phyloP scores from a whole-genome alignment of 2,888 invertebrate genomes.

The Dasysyrphus tricinctus region DNA sequence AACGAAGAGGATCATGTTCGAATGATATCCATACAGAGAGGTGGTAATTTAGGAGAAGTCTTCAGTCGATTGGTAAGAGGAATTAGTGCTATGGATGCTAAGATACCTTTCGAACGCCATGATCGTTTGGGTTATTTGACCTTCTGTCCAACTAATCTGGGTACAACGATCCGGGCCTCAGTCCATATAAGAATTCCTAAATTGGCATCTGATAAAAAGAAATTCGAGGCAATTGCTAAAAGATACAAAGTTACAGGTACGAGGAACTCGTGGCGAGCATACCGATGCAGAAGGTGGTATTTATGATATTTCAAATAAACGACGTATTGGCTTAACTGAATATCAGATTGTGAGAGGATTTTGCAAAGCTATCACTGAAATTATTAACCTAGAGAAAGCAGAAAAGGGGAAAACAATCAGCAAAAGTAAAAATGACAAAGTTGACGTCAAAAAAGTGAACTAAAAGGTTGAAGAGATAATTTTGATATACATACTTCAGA shows the following conservation, averaged over 20 bases:
- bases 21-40: conserved; percentile 99
- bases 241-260: conserved; percentile 96
- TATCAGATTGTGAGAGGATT: conserved; percentile 96
- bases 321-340: conserved; percentile 98
- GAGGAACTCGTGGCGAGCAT: conserved; percentile 97
- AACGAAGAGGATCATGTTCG: conserved; percentile 99
- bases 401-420: conserved; percentile 72
- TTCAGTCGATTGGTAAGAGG: conserved; percentile 94
- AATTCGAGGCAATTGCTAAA: conserved; percentile 94
- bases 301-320: conserved; percentile 98
- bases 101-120: conserved; percentile 96
- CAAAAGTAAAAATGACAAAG: neutral
- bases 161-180: conserved; percentile 98
- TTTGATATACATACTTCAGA: no score
- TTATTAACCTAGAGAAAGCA: conserved; percentile 95
- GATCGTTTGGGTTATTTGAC: conserved; percentile 98
- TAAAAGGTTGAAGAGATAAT: neutral
- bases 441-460: no score
- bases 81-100: conserved; percentile 96
- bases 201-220: conserved; percentile 93
- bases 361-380: conserved; percentile 96
- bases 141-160: conserved; percentile 99
- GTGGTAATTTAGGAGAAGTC: conserved; percentile 95
- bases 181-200: conserved; percentile 99
- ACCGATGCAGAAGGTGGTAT: conserved; percentile 97